Conservation (phyloP, 2,113 vertebrate genomes). For the Phoenicopterus ruber region DNA sequence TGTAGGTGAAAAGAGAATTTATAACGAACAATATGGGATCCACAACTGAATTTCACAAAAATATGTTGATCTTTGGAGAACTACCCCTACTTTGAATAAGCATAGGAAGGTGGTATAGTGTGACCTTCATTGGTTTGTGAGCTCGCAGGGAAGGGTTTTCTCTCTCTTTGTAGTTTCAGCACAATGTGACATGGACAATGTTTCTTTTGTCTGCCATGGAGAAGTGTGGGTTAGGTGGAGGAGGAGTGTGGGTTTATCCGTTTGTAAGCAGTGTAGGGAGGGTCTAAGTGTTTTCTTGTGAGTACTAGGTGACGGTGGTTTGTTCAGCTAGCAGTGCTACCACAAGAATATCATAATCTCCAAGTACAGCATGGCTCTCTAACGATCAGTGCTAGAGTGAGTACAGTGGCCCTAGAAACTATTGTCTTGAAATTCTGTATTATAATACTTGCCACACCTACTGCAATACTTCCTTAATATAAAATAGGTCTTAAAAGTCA, state of each 20-base stretch:
- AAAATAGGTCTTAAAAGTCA: not conserved
- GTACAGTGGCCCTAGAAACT: not conserved
- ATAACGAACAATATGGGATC: not conserved
- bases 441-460: not conserved
- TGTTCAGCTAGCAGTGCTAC: not conserved
- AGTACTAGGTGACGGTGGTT: not conserved
- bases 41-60: not conserved
- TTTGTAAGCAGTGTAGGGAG: not conserved
- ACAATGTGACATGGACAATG: fast-evolving
- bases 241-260: not conserved
- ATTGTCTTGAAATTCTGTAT: not conserved
- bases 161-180: not conserved
- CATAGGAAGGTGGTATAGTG: not conserved
- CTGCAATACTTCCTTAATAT: not conserved
- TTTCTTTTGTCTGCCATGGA: not conserved
- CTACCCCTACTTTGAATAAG: not conserved
- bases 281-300: not conserved
- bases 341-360: not conserved
- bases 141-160: not conserved
- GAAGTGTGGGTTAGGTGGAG: not conserved
- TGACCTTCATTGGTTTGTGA: not conserved
- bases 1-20: not conserved
- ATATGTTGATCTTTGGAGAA: not conserved
- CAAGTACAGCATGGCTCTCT: not conserved
- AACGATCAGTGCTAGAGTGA: not conserved